phyloP scores from a whole-genome alignment of 2,797 vertebrate species.

The Anas capensis region DNA sequence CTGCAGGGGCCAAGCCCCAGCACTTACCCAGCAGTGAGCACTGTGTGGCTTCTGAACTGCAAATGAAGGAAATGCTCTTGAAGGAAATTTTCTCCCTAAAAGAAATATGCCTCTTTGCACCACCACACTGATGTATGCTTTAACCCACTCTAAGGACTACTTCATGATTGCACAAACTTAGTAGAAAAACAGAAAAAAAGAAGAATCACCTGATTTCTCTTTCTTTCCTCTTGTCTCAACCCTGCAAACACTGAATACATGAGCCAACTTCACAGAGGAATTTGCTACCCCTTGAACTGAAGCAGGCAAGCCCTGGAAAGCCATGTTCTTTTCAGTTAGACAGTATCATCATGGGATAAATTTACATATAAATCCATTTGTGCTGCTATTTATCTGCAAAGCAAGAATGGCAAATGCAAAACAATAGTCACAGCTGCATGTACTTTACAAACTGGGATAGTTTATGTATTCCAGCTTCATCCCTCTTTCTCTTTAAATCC shows the following conservation, averaged over 20 bases:
- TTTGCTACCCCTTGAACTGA: not conserved
- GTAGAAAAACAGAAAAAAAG: not conserved
- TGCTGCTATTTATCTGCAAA: slow-evolving; percentile 10
- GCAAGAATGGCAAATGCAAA: not conserved
- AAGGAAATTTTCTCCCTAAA: not conserved
- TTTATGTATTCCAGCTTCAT: accelerated
- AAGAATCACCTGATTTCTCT: not conserved
- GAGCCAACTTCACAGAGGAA: not conserved
- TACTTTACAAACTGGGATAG: not conserved
- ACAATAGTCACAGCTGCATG: not conserved
- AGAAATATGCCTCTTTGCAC: not conserved
- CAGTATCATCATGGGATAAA: not conserved
- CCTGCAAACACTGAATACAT: not conserved
- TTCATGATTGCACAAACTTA: not conserved
- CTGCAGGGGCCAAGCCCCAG: not conserved
- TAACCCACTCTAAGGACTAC: not conserved
- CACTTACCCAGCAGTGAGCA: not conserved
- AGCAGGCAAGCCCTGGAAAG: slow-evolving; percentile 3
- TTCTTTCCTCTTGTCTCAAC: not conserved
- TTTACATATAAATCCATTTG: not conserved
- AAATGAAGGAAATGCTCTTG: not conserved
- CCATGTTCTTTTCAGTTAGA: not conserved
- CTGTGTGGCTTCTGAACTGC: accelerated
- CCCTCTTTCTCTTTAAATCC: not conserved
- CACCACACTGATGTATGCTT: not conserved